Percentiles rank a stretch among this genome's conserved stretches.
These are phyloP conservation scores for Anastrepha obliqua DNA, from an alignment of 1,140 invertebrate species.

Conservation along the genomic window DNA sequence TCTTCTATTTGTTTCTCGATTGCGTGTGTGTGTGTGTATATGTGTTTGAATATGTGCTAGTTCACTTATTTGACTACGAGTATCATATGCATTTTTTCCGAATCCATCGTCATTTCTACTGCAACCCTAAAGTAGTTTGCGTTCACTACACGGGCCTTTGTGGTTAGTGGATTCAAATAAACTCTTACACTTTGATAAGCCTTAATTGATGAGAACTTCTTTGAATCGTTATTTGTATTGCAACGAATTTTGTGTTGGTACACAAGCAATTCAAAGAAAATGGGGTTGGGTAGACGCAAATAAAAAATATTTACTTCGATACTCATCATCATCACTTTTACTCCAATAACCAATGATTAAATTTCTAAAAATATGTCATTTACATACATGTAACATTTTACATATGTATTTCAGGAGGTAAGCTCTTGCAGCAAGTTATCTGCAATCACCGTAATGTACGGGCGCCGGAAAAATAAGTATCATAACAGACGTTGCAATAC, in stretches of 20 bases:
- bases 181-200: neutral
- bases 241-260: no score
- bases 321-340: neutral
- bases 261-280: neutral
- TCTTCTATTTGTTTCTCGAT: neutral
- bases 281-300: neutral
- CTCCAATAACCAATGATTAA: no score
- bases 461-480: no score
- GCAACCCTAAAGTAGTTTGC: neutral
- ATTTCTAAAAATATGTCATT: no score
- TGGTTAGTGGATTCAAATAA: neutral
- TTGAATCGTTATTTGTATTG: neutral
- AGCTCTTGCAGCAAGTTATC: no score
- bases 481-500: no score
- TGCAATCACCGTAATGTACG: no score
- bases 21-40: no score
- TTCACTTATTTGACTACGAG: neutral
- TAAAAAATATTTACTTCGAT: neutral
- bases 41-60: no score
- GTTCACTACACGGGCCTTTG: neutral
- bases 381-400: no score
- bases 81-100: neutral
- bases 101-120: neutral
- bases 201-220: conserved; percentile 12
- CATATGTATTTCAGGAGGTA: no score